Percentiles rank a stretch among this genome's conserved stretches.
Conservation (phyloP, 35 echinoderm and acorn worm species). For the Amphiura filiformis region DNA sequence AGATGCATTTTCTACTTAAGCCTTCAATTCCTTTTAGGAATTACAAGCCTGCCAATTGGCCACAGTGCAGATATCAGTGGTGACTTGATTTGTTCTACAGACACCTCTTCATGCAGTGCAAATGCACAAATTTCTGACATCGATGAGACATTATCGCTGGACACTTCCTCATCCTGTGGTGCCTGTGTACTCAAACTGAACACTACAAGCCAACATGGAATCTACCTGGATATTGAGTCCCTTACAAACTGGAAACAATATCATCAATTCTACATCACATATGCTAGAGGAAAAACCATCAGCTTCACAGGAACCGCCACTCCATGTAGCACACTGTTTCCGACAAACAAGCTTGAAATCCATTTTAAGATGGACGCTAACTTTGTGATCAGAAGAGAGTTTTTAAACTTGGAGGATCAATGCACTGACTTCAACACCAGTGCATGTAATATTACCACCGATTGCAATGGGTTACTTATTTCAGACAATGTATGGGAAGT, state of each 20-base stretch:
- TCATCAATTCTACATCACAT: background rate
- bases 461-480: background rate
- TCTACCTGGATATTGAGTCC: no score
- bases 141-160: no score
- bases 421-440: background rate
- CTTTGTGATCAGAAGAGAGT: background rate
- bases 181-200: no score
- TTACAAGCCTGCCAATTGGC: no score
- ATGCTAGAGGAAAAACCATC: background rate
- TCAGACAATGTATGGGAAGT: background rate
- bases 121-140: no score
- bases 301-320: background rate
- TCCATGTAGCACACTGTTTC: background rate
- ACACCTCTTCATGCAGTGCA: no score
- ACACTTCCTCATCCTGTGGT: no score
- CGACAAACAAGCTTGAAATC: background rate
- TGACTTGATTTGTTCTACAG: no score
- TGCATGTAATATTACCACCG: background rate
- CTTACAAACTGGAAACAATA: background rate
- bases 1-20: no score
- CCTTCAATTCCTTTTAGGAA: no score
- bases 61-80: no score
- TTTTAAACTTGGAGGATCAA: background rate
- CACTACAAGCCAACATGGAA: no score
- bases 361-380: background rate